Base-by-base conservation (phyloP, 2,888 invertebrate species). In the Yponomeuta plumbellus region DNA sequence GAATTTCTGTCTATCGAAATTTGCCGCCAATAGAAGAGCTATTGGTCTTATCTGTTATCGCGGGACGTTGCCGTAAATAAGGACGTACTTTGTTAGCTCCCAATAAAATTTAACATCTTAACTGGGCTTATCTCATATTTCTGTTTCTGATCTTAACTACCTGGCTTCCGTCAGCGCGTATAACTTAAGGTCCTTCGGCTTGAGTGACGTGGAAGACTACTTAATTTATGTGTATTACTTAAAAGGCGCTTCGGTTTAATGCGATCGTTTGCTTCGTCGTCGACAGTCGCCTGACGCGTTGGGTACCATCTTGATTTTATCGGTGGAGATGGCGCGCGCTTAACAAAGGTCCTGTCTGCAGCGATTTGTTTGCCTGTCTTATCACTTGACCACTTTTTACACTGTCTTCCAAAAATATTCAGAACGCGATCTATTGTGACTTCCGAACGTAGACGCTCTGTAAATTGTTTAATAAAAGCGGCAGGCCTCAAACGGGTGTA, bases 91-190 rank as follows among this genome's bases (percentile, higher is more conserved):
- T 85, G 87, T 88, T 85, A 84, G 80, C 80, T 84, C 76, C 82
- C 80, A 88, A 89, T 90, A 90, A 91, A 90, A 88, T 75, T 76
- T 79, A 82, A 91, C 88, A 83, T 87, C 90, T 91, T 83, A 85
- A 88, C 86, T 80, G 74, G 75, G 79, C 82, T 90, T 89, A 90
- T 91, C 90, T 85, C 75, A 81, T 83, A 86, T 85, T 88, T 87
- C 86, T 84, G 86, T 88, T 86, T 84, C 72, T 75, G 75, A 90
- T 89, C 89, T 89, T 86, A 83, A 89, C 89, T 90, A 90, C 90
- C 90, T 90, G 90, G 86, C 88, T 90, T 88, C 88, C 86, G 89
- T 84, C 86, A 84, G 74, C 77, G 76, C 73, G 76, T 83, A 81
- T 84, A 78, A 80, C 82, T 80, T 77, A 72, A 77, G 78, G 77